Evolutionary conservation across 2,113 vertebrate species (phyloP).

Genomic region (cattle (Bos taurus)): DNA sequence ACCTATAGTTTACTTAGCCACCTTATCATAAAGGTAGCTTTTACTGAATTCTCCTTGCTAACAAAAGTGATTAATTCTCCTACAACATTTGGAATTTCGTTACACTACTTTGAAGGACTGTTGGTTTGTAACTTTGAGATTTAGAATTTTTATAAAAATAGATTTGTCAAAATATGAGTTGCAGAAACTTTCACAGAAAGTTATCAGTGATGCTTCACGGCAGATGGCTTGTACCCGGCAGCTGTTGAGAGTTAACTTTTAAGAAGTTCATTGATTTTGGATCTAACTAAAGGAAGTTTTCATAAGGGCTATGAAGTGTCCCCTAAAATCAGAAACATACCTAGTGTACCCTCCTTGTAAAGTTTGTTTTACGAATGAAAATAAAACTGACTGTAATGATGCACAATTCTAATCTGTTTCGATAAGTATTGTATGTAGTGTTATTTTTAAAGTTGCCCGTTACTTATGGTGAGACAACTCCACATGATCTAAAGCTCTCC

Average conservation of each 20-base stretch:
- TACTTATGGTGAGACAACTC: not conserved
- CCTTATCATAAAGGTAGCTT: not conserved
- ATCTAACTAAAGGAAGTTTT: not conserved
- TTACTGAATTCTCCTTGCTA: not conserved
- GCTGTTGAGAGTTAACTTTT: not conserved
- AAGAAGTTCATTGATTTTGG: not conserved
- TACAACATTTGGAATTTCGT: not conserved
- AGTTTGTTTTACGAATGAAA: not conserved
- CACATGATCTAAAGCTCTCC: not conserved
- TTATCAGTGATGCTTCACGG: not conserved
- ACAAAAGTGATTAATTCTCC: not conserved
- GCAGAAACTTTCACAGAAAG: not conserved
- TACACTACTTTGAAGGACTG: not conserved
- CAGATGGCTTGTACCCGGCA: not conserved
- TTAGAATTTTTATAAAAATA: not conserved
- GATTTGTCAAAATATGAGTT: not conserved
- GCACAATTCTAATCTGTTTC: not conserved
- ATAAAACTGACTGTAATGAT: not conserved
- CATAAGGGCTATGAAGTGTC: not conserved
- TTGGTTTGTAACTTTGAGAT: not conserved
- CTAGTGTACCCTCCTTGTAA: not conserved
- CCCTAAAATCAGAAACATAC: not conserved
- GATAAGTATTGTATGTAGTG: rapidly evolving
- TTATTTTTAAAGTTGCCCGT: not conserved
- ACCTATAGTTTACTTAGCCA: not conserved